phyloP scores from a whole-genome alignment of 2,113 vertebrate genomes.

The Nothoprocta pentlandii region DNA sequence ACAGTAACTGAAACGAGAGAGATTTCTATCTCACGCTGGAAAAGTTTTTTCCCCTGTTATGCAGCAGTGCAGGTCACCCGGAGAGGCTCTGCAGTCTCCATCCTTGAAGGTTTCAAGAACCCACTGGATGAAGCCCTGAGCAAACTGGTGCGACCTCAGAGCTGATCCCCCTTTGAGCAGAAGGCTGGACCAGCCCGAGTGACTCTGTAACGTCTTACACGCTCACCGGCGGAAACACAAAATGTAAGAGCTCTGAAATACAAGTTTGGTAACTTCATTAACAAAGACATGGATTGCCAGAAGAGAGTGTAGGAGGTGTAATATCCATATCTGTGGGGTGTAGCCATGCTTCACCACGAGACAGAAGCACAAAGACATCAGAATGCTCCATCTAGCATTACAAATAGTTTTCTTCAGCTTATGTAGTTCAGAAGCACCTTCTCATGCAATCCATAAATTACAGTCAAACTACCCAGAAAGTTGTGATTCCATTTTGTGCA shows the following conservation, averaged over 20 bases:
- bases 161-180: not conserved
- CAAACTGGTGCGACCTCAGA: not conserved
- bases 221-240: not conserved
- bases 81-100: no score
- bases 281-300: not conserved
- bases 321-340: not conserved
- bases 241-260: not conserved
- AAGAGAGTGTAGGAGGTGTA: not conserved
- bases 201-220: not conserved
- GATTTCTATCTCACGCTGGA: not conserved
- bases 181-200: not conserved
- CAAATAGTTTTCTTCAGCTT: not conserved
- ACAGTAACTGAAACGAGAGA: not conserved
- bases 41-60: not conserved
- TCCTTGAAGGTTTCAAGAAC: no score
- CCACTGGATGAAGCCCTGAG: not conserved
- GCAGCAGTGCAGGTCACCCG: not conserved
- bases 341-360: not conserved
- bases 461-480: not conserved
- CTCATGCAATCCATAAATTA: not conserved
- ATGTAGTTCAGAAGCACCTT: not conserved
- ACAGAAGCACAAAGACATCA: not conserved
- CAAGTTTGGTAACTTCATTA: not conserved
- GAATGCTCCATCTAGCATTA: not conserved
- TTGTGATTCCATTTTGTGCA: not conserved